Percentiles rank a stretch among this genome's conserved stretches.
Conservation (phyloP, 37 sponge, comb jelly and placozoan species). For the Haliclona indistincta region DNA sequence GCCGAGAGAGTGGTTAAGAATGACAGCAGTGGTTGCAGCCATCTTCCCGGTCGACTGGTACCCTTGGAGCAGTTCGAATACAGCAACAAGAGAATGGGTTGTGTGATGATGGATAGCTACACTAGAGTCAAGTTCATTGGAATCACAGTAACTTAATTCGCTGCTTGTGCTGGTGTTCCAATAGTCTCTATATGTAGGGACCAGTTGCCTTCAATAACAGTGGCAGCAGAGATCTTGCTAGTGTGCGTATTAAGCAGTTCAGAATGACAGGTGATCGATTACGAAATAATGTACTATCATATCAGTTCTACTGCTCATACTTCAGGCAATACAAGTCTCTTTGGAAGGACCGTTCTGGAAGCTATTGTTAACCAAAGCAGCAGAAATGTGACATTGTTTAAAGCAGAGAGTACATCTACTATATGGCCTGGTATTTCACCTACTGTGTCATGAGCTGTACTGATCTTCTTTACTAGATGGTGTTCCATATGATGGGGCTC, state of each 20-base stretch:
- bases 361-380: too few relatives aligned
- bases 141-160: background rate
- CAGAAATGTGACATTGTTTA: too few relatives aligned
- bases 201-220: background rate
- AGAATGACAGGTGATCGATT: background rate
- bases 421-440: constrained; percentile 3
- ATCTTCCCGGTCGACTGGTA: background rate
- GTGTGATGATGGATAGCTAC: background rate
- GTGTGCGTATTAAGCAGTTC: background rate
- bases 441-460: too few relatives aligned
- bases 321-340: too few relatives aligned
- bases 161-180: background rate
- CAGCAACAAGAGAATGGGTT: background rate
- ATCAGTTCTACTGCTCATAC: too few relatives aligned
- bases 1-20: too few relatives aligned
- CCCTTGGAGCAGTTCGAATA: background rate
- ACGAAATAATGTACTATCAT: too few relatives aligned
- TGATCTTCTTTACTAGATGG: background rate
- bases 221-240: background rate
- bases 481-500: constrained; percentile 7
- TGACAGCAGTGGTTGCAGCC: too few relatives aligned
- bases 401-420: too few relatives aligned
- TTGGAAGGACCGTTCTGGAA: too few relatives aligned
- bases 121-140: background rate
- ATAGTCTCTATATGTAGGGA: background rate